Base-by-base conservation (phyloP, 2,888 invertebrate species). In the Cloeon dipterum region DNA sequence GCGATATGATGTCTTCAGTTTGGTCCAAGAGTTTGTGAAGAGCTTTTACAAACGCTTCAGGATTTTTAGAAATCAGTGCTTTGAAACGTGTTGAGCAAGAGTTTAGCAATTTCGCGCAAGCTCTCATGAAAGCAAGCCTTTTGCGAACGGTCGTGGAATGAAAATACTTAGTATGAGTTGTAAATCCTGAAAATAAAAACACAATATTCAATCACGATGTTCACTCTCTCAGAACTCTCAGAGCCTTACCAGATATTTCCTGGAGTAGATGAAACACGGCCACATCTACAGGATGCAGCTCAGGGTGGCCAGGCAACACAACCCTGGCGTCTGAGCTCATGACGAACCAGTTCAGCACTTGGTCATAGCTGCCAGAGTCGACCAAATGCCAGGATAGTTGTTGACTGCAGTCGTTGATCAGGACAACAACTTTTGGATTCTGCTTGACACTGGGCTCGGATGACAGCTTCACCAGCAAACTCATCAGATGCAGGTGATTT, bases 331-430 rank as follows among this genome's bases (percentile, higher is more conserved):
- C 75, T 46, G 71, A 70, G 41, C 70, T 70, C 62, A 70, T 69
- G 7, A 77, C 65, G 45, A 74, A 72, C 77, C 78, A 78, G 50
- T 74, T 73, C 45, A 74, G 61, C 23, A 75, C 63, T 39, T 68
- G 64, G 48, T 75, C 71, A 46, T 71, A 68, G 21, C 65, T 61
- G 17, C 54, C 50, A 11, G 68, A 63, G 40, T 73, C 73, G 3
- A 76, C 56, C 26, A 67, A 50, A 41, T 66, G 58, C 77, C 77
- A 77, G 2, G 70, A 62, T 52, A 70, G 73, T 39, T 58, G 29
- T 29, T 29, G 57, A 40, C 69, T 65, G 3, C 70, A 65, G 42
- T 72, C 68, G 26, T 62, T 58, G 18, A 75, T 54, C 32, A 74
- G 47, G 34, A 55, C 52, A 2, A 55, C 47, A 16, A 61, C 52